These are phyloP conservation scores for Phenganax marumi DNA, from an alignment of 92 coral and sea anemone species.

Conservation along the genomic window DNA sequence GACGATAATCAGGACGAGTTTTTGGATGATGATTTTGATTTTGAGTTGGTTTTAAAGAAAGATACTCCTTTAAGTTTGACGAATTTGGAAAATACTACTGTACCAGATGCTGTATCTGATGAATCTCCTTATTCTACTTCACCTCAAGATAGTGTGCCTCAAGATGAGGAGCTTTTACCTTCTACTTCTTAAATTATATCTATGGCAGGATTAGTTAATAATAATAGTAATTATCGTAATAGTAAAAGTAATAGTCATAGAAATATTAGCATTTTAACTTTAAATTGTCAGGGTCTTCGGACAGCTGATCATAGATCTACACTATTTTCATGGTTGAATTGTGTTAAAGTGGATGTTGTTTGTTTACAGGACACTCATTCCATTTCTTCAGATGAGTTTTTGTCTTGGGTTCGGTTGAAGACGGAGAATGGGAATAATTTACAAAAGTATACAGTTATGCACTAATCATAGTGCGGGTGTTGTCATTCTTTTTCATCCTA, in stretches of 20 bases:
- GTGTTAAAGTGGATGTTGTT: conserved; percentile 1
- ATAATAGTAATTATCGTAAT: too few relatives aligned
- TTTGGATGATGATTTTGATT: too few relatives aligned
- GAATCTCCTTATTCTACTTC: too few relatives aligned
- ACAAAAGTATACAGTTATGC: neutral
- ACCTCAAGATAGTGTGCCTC: too few relatives aligned
- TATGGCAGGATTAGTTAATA: too few relatives aligned
- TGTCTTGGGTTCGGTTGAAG: neutral
- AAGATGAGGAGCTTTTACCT: too few relatives aligned
- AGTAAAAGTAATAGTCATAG: neutral
- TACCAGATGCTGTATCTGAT: too few relatives aligned
- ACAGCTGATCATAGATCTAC: neutral
- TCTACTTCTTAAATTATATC: too few relatives aligned
- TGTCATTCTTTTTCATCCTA: neutral
- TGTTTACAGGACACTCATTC: conserved; percentile 46
- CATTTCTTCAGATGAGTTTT: conserved; percentile 16
- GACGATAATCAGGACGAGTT: too few relatives aligned
- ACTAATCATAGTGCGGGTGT: neutral
- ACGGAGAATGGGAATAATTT: neutral
- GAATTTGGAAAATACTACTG: too few relatives aligned
- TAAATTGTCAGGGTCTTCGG: neutral
- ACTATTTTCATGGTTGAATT: neutral
- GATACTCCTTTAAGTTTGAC: too few relatives aligned
- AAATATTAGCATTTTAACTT: neutral
- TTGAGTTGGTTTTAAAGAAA: too few relatives aligned